Evolutionary conservation across 2,797 vertebrate species (phyloP).

Genomic region (Lepilemur septentrionalis): DNA sequence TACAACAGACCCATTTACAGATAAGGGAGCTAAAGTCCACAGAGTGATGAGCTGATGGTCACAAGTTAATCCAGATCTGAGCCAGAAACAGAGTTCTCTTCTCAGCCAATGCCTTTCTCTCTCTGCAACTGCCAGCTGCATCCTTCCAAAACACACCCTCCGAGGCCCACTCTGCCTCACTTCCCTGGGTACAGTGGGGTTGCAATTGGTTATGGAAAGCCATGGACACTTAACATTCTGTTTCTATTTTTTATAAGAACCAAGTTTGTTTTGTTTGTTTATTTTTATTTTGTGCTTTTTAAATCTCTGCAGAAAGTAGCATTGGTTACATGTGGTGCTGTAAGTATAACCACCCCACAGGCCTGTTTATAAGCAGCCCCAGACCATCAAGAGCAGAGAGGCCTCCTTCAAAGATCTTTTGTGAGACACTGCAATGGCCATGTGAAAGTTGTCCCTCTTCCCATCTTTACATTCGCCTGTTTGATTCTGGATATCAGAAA

Average conservation of each 20-base stretch:
- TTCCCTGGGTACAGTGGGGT: neutral
- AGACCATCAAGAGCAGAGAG: neutral
- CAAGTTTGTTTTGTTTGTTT: neutral
- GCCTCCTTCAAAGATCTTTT: neutral
- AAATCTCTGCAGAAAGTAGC: neutral
- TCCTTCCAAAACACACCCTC: neutral
- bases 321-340: neutral
- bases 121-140: neutral
- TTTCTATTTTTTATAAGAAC: slow-evolving; percentile 8
- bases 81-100: neutral
- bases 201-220: neutral
- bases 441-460: neutral
- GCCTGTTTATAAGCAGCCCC: neutral
- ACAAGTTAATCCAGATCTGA: no score
- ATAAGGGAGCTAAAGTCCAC: neutral
- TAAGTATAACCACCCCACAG: neutral
- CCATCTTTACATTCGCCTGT: neutral
- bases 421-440: neutral
- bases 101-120: neutral
- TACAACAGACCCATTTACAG: neutral
- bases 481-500: slow-evolving; percentile 20
- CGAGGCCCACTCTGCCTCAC: neutral
- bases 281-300: neutral
- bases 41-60: neutral
- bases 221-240: neutral